These are phyloP conservation scores for Recurvirostra avosetta DNA, from an alignment of 2,113 vertebrate genomes.

Conservation along the genomic window DNA sequence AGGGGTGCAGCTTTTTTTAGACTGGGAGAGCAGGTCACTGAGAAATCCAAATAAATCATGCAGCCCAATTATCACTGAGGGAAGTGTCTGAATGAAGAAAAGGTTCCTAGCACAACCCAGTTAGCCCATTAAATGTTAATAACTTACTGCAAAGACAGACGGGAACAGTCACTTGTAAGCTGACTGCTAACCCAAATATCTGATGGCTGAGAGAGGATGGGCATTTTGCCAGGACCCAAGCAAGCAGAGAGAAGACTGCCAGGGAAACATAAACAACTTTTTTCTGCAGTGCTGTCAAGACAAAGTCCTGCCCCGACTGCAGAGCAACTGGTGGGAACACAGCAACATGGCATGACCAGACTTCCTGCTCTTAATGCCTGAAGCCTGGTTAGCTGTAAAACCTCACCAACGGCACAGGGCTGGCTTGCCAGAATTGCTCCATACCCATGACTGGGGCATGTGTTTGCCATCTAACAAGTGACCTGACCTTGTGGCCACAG, in stretches of 20 bases:
- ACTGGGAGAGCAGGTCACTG: not conserved
- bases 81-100: constrained; percentile 20
- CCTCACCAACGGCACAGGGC: not conserved
- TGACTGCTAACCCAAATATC: constrained; percentile 43
- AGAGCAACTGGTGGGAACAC: not conserved
- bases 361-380: not conserved
- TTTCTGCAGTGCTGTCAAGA: not conserved
- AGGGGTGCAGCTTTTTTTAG: constrained; percentile 8
- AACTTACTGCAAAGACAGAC: constrained; percentile 31
- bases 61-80: not conserved
- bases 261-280: not conserved
- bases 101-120: not conserved
- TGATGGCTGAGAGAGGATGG: not conserved
- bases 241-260: not conserved
- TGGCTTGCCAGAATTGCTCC: not conserved
- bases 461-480: not conserved
- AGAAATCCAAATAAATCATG: constrained; percentile 3
- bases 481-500: not conserved
- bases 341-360: fast-evolving
- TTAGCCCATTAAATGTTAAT: constrained; percentile 41
- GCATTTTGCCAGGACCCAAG: not conserved
- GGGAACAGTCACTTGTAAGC: constrained; percentile 11
- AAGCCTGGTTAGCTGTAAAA: not conserved
- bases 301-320: not conserved
- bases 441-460: fast-evolving